Evolutionary conservation across 1,140 invertebrate genomes (phyloP).

Genomic region (Penaeus vannamei): DNA sequence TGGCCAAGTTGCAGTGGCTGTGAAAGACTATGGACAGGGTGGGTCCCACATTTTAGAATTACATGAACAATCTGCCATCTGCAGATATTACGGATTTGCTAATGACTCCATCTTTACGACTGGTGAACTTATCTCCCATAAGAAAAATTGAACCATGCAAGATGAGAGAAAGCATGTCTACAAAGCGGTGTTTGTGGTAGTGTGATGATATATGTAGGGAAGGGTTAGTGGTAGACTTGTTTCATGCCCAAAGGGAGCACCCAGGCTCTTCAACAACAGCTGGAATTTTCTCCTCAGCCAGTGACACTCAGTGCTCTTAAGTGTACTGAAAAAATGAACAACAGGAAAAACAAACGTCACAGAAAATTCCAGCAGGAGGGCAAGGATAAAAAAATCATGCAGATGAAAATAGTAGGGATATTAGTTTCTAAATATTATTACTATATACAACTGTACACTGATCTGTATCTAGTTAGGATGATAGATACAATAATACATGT

Average conservation of each 20-base stretch:
- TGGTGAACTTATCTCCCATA: slow-evolving; percentile 47
- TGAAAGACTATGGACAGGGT: no score
- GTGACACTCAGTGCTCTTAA: background rate
- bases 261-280: background rate
- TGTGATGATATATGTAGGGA: slow-evolving; percentile 14
- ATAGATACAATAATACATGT: background rate
- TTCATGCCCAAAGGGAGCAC: background rate
- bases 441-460: slow-evolving; percentile 42
- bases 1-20: no score
- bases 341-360: background rate
- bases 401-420: slow-evolving; percentile 2
- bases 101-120: slow-evolving; percentile 8
- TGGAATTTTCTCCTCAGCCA: background rate
- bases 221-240: background rate
- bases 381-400: slow-evolving; percentile 29
- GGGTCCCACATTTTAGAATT: background rate
- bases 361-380: slow-evolving; percentile 40
- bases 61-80: no score
- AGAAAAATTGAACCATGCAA: slow-evolving; percentile 39
- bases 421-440: slow-evolving; percentile 29
- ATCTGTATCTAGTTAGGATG: background rate
- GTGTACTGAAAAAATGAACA: background rate
- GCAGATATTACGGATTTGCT: background rate
- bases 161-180: slow-evolving; percentile 44
- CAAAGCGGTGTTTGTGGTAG: slow-evolving; percentile 1